These are phyloP conservation scores for Hyaena hyaena DNA, from an alignment of 2,113 vertebrate genomes.

Conservation along the genomic window DNA sequence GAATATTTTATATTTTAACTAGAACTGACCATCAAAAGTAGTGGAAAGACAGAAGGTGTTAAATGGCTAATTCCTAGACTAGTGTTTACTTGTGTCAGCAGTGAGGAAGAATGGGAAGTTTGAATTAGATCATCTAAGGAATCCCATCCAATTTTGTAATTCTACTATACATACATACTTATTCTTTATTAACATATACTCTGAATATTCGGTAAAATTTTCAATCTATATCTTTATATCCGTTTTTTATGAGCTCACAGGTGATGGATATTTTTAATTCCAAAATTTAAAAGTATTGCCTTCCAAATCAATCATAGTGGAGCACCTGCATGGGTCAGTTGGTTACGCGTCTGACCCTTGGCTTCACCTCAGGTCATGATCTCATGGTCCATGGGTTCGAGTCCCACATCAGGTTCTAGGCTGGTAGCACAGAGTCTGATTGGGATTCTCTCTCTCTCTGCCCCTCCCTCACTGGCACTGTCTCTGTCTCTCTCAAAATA, in stretches of 20 bases:
- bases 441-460: too few relatives aligned
- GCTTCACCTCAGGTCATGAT: too few relatives aligned
- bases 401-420: too few relatives aligned
- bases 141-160: background rate
- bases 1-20: background rate
- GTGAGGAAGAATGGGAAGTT: background rate
- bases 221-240: background rate
- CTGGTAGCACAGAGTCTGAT: too few relatives aligned
- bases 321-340: too few relatives aligned
- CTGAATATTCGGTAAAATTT: background rate
- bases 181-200: background rate
- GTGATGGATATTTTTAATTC: background rate
- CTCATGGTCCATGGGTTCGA: too few relatives aligned
- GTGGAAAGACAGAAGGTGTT: background rate
- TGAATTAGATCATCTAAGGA: background rate
- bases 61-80: background rate
- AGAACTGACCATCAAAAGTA: background rate
- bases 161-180: background rate
- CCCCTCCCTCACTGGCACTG: too few relatives aligned
- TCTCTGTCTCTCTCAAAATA: too few relatives aligned
- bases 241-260: background rate
- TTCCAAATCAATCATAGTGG: background rate
- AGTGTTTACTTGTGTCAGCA: background rate
- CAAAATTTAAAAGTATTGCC: background rate
- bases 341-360: too few relatives aligned